Percentiles rank a stretch among this genome's conserved stretches.
Conservation (phyloP, 2,113 vertebrate species). For the Lepisosteus osseus region DNA sequence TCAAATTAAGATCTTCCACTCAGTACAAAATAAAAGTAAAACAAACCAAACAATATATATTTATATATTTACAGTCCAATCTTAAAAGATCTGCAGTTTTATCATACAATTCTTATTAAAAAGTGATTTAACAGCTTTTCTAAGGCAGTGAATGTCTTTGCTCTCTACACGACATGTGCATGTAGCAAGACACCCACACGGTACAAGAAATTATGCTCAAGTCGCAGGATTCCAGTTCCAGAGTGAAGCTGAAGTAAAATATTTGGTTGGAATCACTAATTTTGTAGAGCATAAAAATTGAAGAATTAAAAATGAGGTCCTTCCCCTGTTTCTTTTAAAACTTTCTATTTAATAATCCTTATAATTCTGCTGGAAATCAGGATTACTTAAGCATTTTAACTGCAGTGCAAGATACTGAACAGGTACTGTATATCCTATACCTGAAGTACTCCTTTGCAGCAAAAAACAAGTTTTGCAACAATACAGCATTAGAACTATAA, state of each 20-base stretch:
- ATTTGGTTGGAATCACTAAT: conserved; percentile 56
- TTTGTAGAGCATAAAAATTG: not conserved
- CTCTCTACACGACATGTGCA: conserved; percentile 51
- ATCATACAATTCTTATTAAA: conserved; percentile 63
- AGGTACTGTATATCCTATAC: no score
- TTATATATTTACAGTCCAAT: conserved; percentile 57
- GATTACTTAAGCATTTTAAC: no score
- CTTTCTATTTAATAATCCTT: not conserved
- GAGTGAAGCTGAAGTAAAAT: conserved; percentile 44
- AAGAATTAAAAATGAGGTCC: not conserved
- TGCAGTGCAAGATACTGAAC: no score
- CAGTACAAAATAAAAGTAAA: conserved; percentile 44
- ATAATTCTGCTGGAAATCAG: no score
- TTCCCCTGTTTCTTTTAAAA: no score
- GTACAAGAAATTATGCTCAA: conserved; percentile 45
- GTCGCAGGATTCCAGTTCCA: conserved; percentile 37
- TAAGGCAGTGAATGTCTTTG: conserved; percentile 61
- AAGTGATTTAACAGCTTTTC: conserved; percentile 49
- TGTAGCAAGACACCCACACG: conserved; percentile 58
- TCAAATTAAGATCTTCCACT: conserved; percentile 46
- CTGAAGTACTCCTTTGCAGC: no score
- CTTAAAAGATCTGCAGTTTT: conserved; percentile 58
- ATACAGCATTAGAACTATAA: no score
- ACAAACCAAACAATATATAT: conserved; percentile 42
- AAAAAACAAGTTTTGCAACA: no score